Evolutionary conservation across 2,888 invertebrate genomes (phyloP).

Genomic region (Orthosia cruda): DNA sequence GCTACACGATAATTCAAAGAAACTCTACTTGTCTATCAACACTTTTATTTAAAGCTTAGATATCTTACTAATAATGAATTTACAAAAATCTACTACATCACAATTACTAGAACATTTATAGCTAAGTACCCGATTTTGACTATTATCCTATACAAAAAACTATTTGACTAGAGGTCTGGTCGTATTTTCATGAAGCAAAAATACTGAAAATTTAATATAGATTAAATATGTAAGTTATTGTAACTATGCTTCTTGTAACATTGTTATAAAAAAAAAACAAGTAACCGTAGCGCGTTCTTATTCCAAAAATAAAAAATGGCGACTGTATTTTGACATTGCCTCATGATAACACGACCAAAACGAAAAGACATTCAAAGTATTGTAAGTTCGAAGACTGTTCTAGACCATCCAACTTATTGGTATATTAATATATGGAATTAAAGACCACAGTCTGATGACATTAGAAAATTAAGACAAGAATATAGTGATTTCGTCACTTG

Average conservation of each 20-base stretch:
- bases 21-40: slow-evolving; percentile 65
- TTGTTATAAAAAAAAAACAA: neutral
- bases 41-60: slow-evolving; percentile 73
- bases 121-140: slow-evolving; percentile 74
- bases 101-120: slow-evolving; percentile 80
- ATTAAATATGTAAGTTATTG: neutral
- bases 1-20: slow-evolving; percentile 52
- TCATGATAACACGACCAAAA: slow-evolving; percentile 41
- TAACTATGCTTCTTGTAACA: neutral
- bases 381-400: slow-evolving; percentile 60
- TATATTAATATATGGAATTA: slow-evolving; percentile 54
- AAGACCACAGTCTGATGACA: neutral
- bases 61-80: slow-evolving; percentile 74
- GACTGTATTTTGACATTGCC: neutral
- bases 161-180: slow-evolving; percentile 48
- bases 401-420: slow-evolving; percentile 53
- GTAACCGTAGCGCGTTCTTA: neutral
- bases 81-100: slow-evolving; percentile 86
- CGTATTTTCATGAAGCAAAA: slow-evolving; percentile 28
- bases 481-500: neutral
- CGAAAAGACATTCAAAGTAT: slow-evolving; percentile 40
- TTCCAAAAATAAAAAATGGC: slow-evolving; percentile 1
- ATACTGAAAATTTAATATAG: neutral
- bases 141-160: slow-evolving; percentile 65
- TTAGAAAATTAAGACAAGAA: neutral